Base-by-base conservation (phyloP, 2,797 vertebrate species). In the Channallabes apus region DNA sequence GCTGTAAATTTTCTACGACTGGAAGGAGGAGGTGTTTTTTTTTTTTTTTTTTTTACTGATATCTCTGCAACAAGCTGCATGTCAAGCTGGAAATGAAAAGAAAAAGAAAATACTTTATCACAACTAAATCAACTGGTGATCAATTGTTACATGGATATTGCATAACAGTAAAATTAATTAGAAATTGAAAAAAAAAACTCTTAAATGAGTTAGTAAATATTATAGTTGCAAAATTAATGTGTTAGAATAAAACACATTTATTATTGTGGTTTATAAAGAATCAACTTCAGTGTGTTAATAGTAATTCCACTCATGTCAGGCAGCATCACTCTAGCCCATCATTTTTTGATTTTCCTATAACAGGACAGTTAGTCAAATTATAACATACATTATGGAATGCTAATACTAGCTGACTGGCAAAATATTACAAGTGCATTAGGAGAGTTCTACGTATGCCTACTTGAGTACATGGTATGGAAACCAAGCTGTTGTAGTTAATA, bases 31-130 rank as follows among this genome's bases (percentile, higher is more conserved):
- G 22, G 46, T 51, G 46, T 2, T 6, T 41, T 41, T 41, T 41
- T 46, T 51, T 73, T 72, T 67, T 51, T 51, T 73, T 72, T 51
- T 51, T 73, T 72, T 67, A 67, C 64, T 67, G 29, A 32, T 67
- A 32, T 7, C 65, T 51, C 69, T 56, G 46, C 18, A 29, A 9
- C 72, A 61, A 22, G 22, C 20, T 61, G 46, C 46, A 67, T 67
- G 65, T 18, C 14, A 67, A 32, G 65, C 4, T 65, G 4, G 6
- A 15, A 6, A 62, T n/a, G 6, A 27, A 64, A n/a, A 27, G n/a
- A 14, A 22, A 14, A 27, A 27, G 24, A 62, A 11, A 24, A 62
- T 27, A 46, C 46, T 46, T 11, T 46, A 51, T 51, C 46, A 46
- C 46, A 46, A 9, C 41, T 46, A 46, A 46, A 46, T 46, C 41